Evolutionary conservation across 1,140 invertebrate genomes (phyloP).

Genomic region (Zaprionus inermis): DNA sequence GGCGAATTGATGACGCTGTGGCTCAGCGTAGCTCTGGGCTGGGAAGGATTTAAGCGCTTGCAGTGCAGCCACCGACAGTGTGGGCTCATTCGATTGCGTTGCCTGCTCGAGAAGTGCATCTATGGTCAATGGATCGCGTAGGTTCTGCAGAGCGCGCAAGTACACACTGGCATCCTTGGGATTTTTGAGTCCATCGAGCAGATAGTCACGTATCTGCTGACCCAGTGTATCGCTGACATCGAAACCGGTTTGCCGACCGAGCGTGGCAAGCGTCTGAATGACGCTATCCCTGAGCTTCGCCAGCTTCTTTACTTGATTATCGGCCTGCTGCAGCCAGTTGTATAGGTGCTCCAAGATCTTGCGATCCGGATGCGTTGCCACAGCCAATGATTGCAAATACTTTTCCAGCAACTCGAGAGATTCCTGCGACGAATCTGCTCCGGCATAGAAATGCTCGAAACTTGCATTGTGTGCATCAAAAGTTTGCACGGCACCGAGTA

Average conservation of each 20-base stretch:
- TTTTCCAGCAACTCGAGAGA: conserved; percentile 88
- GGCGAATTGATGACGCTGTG: conserved; percentile 84
- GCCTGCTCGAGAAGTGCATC: conserved; percentile 85
- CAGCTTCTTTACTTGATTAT: conserved; percentile 84
- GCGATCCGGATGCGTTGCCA: conserved; percentile 86
- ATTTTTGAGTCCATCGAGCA: conserved; percentile 69
- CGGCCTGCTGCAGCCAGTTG: conserved; percentile 64
- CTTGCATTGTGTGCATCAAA: conserved; percentile 88
- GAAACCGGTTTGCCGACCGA: conserved; percentile 85
- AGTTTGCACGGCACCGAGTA: conserved; percentile 89
- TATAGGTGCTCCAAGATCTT: conserved; percentile 87
- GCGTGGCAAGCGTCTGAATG: conserved; percentile 87
- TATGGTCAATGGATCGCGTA: conserved; percentile 86
- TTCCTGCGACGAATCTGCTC: conserved; percentile 85
- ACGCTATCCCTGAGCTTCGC: conserved; percentile 88
- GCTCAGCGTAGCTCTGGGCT: conserved; percentile 68
- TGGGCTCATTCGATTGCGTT: conserved; percentile 85
- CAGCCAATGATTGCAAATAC: conserved; percentile 90
- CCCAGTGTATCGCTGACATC: conserved; percentile 59
- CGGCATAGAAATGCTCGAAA: conserved; percentile 87
- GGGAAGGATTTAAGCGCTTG: conserved; percentile 87
- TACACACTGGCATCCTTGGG: conserved; percentile 85
- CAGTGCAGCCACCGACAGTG: conserved; percentile 87
- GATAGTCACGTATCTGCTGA: conserved; percentile 47
- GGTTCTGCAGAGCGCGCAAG: conserved; percentile 88